A percentile compares a stretch with the other conserved stretches of the same genome.
phyloP scores from a whole-genome alignment of 2,113 vertebrate species.

The Mesembrinibis cayennensis region DNA sequence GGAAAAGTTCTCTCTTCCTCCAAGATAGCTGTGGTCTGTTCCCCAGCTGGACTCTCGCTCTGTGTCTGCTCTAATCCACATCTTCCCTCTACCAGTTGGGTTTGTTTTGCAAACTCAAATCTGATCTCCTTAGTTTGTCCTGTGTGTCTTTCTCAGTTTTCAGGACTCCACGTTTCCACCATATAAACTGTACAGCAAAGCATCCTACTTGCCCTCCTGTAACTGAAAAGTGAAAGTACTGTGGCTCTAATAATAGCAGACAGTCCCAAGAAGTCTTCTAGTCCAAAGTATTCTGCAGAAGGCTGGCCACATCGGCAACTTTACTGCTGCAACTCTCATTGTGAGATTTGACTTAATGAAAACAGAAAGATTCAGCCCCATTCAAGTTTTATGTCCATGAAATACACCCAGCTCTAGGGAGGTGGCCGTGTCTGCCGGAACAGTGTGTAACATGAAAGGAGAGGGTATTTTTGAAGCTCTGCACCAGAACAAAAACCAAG shows the following conservation, averaged over 20 bases:
- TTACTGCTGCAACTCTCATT: not conserved
- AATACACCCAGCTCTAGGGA: not conserved
- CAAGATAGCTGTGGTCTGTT: slow-evolving; percentile 38
- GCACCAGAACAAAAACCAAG: not conserved
- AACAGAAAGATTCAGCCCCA: not conserved
- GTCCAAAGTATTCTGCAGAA: not conserved
- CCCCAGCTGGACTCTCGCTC: not conserved
- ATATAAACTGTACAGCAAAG: not conserved
- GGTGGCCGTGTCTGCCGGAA: not conserved
- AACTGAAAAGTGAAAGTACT: not conserved
- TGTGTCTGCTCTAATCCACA: not conserved
- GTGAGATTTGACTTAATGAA: not conserved
- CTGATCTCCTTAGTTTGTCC: not conserved
- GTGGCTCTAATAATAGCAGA: not conserved
- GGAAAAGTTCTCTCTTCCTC: slow-evolving; percentile 32
- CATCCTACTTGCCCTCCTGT: not conserved
- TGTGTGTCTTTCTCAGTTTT: not conserved
- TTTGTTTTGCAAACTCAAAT: not conserved
- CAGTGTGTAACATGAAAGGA: not conserved
- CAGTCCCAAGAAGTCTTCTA: not conserved
- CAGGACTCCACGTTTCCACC: not conserved
- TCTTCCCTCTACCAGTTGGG: not conserved
- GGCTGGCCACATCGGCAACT: not conserved
- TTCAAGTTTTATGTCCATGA: not conserved
- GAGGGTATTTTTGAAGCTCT: not conserved